These are phyloP conservation scores for Helicoverpa armigera DNA, from an alignment of 1,140 invertebrate species.

Conservation along the genomic window DNA sequence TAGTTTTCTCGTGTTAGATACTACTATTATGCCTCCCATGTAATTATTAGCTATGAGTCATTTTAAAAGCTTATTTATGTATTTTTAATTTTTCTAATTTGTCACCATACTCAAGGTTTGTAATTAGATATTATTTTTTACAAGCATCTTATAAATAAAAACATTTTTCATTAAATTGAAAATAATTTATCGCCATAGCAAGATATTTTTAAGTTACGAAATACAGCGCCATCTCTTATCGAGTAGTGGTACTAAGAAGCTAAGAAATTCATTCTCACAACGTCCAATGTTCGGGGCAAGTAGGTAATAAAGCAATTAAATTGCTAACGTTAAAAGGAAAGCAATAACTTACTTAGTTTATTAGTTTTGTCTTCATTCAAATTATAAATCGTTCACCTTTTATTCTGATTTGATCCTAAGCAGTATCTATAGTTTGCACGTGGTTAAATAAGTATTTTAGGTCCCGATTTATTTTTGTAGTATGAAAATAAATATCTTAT, in stretches of 20 bases:
- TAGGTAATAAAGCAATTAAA: conserved; percentile 73
- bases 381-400: conserved; percentile 64
- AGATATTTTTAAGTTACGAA: neutral
- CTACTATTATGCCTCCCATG: neutral
- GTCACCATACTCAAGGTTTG: too few relatives aligned
- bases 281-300: neutral
- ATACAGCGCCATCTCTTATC: conserved; percentile 69
- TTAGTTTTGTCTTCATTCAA: conserved; percentile 64
- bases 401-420: conserved; percentile 61
- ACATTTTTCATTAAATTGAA: too few relatives aligned
- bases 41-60: too few relatives aligned
- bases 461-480: neutral
- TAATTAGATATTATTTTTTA: too few relatives aligned
- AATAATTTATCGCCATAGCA: too few relatives aligned
- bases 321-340: conserved; percentile 62
- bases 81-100: too few relatives aligned
- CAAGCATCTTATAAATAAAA: too few relatives aligned
- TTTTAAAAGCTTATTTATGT: too few relatives aligned
- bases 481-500: neutral
- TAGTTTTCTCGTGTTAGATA: neutral
- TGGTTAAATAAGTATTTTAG: neutral
- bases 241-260: conserved; percentile 61
- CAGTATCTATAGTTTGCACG: neutral
- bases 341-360: conserved; percentile 70
- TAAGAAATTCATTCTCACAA: conserved; percentile 36